phyloP scores from a whole-genome alignment of 1,140 invertebrate species.

The Drosophila suzukii region DNA sequence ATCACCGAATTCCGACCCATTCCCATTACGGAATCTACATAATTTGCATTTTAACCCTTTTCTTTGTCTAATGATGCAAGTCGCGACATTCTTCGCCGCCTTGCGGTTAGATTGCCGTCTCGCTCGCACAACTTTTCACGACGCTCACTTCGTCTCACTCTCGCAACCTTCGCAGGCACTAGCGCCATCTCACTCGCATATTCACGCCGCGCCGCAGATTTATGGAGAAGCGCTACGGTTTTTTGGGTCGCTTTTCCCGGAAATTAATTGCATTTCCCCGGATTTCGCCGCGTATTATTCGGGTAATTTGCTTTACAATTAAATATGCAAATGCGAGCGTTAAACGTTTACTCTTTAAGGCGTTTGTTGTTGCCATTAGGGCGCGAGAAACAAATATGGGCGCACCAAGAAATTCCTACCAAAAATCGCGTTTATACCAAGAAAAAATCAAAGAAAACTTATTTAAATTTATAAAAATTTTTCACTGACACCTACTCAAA shows the following conservation, averaged over 20 bases:
- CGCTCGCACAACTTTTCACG: neutral
- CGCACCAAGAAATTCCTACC: neutral
- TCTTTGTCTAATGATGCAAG: constrained; percentile 26
- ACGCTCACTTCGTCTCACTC: neutral
- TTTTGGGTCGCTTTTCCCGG: constrained; percentile 27
- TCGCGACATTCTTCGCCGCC: constrained; percentile 42
- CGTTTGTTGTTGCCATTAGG: constrained; percentile 39
- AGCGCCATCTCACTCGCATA: neutral
- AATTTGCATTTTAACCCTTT: constrained; percentile 63
- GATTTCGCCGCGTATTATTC: constrained; percentile 21
- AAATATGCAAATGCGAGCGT: constrained; percentile 67
- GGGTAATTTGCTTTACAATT: constrained; percentile 73
- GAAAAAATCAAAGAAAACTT: neutral
- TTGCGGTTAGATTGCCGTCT: constrained; percentile 13
- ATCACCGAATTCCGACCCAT: neutral
- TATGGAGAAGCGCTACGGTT: constrained; percentile 6
- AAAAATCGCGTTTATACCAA: neutral
- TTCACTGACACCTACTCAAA: neutral
- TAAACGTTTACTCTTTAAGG: constrained; percentile 45
- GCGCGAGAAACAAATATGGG: neutral
- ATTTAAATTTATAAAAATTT: neutral
- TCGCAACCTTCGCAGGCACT: neutral
- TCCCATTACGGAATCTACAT: constrained; percentile 26
- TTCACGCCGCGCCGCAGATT: constrained; percentile 2
- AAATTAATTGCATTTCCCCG: constrained; percentile 22